Conservation (phyloP, 1,140 invertebrate genomes). For the Drosophila jambulina region DNA sequence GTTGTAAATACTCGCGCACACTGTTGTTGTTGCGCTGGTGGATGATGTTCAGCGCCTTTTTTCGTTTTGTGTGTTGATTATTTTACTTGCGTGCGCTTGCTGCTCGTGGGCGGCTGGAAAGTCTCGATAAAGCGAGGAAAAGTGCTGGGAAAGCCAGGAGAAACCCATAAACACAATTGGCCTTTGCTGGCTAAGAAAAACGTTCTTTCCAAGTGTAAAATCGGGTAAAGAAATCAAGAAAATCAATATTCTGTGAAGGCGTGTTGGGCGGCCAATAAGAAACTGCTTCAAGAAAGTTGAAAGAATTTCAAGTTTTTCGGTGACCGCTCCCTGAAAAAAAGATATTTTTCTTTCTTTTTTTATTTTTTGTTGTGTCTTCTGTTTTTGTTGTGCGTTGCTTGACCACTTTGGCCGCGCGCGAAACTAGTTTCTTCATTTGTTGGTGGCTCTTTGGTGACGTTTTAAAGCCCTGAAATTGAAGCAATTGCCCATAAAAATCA, state of each 20-base stretch:
- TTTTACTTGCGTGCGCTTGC: slow-evolving; percentile 76
- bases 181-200: slow-evolving; percentile 7
- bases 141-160: slow-evolving; percentile 12
- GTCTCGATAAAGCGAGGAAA: slow-evolving; percentile 23
- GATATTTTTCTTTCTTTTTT: slow-evolving; percentile 45
- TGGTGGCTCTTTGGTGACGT: slow-evolving; percentile 55
- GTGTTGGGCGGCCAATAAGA: slow-evolving; percentile 58
- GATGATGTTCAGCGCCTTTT: slow-evolving; percentile 83
- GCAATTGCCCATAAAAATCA: slow-evolving; percentile 69
- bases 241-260: slow-evolving; percentile 66
- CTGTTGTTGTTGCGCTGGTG: slow-evolving; percentile 74
- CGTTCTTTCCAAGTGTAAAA: slow-evolving; percentile 33
- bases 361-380: slow-evolving; percentile 30
- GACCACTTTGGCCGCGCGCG: slow-evolving; percentile 72
- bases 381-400: slow-evolving; percentile 63
- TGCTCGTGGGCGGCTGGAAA: slow-evolving; percentile 70
- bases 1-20: slow-evolving; percentile 74
- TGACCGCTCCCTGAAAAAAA: slow-evolving; percentile 70
- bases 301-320: slow-evolving; percentile 53
- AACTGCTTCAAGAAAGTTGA: slow-evolving; percentile 46
- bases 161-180: slow-evolving; percentile 25
- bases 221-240: slow-evolving; percentile 53
- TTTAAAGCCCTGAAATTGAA: slow-evolving; percentile 68
- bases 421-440: slow-evolving; percentile 63
- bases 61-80: slow-evolving; percentile 68